Conservation (phyloP, 1,140 invertebrate genomes). For the Melanaphis sacchari region DNA sequence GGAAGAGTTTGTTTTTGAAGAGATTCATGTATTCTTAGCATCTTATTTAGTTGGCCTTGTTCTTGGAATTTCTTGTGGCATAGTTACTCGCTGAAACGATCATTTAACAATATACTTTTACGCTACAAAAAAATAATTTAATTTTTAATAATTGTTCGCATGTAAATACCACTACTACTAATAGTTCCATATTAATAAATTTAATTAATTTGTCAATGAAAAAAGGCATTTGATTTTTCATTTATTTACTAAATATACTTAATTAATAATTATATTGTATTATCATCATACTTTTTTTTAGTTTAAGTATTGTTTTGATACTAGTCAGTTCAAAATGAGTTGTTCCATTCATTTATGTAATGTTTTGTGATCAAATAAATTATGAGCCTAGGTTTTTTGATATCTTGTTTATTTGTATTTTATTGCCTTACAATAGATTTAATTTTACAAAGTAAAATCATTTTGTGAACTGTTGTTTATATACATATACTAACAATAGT, state of each 20-base stretch:
- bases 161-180: slow-evolving; percentile 12
- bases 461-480: not conserved
- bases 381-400: not conserved
- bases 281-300: not conserved
- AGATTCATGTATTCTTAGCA: slow-evolving; percentile 77
- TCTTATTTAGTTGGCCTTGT: slow-evolving; percentile 78
- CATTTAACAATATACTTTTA: not conserved
- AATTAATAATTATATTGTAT: not conserved
- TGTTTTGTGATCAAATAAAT: slow-evolving; percentile 16
- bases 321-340: not conserved
- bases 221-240: not conserved
- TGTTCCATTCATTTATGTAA: not conserved
- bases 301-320: not conserved
- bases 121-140: not conserved
- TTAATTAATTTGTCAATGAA: not conserved
- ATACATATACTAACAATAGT: not conserved
- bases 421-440: not conserved
- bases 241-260: not conserved
- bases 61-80: slow-evolving; percentile 67
- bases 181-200: slow-evolving; percentile 24
- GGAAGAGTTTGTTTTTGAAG: slow-evolving; percentile 70
- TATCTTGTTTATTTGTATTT: not conserved
- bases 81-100: slow-evolving; percentile 57
- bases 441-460: not conserved
- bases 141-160: not conserved